Evolutionary conservation across 2,797 vertebrate genomes (phyloP).

Genomic region (Botia kubotai): DNA sequence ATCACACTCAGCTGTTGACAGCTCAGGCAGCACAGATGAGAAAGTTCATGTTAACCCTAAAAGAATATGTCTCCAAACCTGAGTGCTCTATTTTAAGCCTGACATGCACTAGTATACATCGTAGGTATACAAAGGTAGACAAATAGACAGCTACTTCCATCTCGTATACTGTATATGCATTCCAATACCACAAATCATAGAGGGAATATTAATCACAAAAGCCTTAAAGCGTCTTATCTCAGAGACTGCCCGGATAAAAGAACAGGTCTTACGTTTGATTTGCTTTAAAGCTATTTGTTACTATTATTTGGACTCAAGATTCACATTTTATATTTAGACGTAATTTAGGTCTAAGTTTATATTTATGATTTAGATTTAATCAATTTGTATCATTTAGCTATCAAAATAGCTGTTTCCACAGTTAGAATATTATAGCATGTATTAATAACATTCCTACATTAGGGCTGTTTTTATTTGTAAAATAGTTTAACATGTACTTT

Average conservation of each 20-base stretch:
- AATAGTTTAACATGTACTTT: too few species aligned
- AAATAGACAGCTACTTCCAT: not conserved
- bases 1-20: not conserved
- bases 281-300: conserved; percentile 24
- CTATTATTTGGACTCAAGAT: not conserved
- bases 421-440: not conserved
- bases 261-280: not conserved
- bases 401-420: not conserved
- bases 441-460: not conserved
- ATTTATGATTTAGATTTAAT: too few species aligned
- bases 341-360: not conserved
- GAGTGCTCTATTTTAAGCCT: not conserved
- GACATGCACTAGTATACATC: not conserved
- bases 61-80: not conserved
- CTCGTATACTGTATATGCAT: not conserved
- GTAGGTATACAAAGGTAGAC: too few species aligned
- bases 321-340: not conserved
- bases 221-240: conserved; percentile 36
- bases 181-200: conserved; percentile 7
- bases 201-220: conserved; percentile 27
- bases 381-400: too few species aligned
- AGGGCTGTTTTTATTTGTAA: not conserved
- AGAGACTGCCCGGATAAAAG: not conserved
- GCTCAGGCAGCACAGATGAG: not conserved
- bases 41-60: not conserved